Conservation (phyloP, 2,113 vertebrate species). For the Tragelaphus imberbis region DNA sequence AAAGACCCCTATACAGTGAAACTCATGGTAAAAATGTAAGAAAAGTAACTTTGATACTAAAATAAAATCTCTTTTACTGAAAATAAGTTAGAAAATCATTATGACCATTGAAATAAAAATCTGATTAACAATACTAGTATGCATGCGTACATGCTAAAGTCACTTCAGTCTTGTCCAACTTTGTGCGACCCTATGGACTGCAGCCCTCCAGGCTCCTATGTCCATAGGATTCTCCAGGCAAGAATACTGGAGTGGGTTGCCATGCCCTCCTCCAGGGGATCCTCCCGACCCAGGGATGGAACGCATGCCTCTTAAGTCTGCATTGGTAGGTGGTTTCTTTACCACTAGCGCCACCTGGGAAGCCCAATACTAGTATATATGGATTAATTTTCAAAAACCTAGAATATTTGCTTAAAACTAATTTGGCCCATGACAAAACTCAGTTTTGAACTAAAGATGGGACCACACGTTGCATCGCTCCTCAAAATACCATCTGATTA, state of each 20-base stretch:
- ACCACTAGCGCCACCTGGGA: not conserved
- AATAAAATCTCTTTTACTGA: not conserved
- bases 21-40: not conserved
- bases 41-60: not conserved
- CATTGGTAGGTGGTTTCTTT: not conserved
- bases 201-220: not conserved
- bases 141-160: not conserved
- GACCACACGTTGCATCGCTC: not conserved
- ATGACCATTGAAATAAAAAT: not conserved
- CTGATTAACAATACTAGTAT: not conserved
- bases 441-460: not conserved
- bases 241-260: not conserved
- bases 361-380: not conserved
- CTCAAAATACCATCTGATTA: not conserved
- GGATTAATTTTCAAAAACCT: not conserved
- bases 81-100: not conserved
- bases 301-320: not conserved
- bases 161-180: not conserved
- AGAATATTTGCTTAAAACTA: not conserved
- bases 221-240: not conserved
- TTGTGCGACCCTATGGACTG: not conserved
- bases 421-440: not conserved
- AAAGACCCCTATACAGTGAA: not conserved
- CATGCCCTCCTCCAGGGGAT: not conserved
- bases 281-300: not conserved